Base-by-base conservation (phyloP, 53 echinoderm and acorn worm species). In the Patiria pectinifera region DNA sequence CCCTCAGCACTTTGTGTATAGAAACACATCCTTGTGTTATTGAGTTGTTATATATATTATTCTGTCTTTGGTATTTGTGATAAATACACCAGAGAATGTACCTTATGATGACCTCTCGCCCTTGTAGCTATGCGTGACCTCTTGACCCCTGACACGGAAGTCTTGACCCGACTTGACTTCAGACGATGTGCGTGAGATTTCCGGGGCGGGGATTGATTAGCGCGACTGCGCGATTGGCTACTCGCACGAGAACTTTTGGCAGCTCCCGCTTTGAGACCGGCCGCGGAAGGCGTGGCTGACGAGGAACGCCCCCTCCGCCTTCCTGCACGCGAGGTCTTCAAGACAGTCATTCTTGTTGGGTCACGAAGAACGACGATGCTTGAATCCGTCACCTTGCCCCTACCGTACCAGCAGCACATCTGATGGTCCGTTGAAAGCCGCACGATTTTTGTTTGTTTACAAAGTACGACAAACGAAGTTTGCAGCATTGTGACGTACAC, bases 261-360 rank as follows among this genome's bases (percentile, higher is more conserved):
- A 0, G 66, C 0, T 4, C 66, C 66, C 66, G 66, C 66, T 4
- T 66, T 66, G 15, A 66, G 19, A 14, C 66, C 66, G 19, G 66
- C 66, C 3, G 19, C 66, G 66, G 66, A 66, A 66, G 66, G 66
- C 66, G 66, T 76, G 76, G 76, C 76, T 76, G 76, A 35, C 76
- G 43, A 76, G 23, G 76, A 76, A 76, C 76, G 76, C 22, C 76
- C 43, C 76, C 76, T 24, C 25, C 43, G 76, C 23, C 26, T 25
- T 35, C 66, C 66, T 8, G 53, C 5, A 7, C 66, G 66, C 66
- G 15, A 66, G 19, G 66, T 6, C 66, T 66, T 66, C 66, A 18
- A 66, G 19, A 66, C 15, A 11, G 66, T 16, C 66, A 66, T 66
- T 18, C 19, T 66, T 0, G 66, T 66, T 66, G 13, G 66, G 66